Evolutionary conservation across 2,888 invertebrate genomes (phyloP).

Genomic region (Polydrusus pterygomalis): DNA sequence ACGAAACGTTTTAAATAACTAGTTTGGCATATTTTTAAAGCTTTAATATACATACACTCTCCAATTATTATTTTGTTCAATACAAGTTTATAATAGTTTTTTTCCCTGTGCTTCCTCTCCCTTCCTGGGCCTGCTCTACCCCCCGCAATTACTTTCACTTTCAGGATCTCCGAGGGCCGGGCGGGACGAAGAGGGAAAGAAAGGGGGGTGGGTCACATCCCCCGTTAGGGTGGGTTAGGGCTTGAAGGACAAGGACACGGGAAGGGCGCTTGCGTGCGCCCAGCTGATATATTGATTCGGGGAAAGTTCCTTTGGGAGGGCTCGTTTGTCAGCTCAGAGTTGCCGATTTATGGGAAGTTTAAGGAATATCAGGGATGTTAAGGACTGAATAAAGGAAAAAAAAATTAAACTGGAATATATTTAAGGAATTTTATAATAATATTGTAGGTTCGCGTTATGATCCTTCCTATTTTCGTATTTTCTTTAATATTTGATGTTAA

Average conservation of each 20-base stretch:
- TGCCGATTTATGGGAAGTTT: neutral
- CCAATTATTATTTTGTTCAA: too few relatives aligned
- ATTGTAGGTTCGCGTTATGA: too few relatives aligned
- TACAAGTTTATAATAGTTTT: neutral
- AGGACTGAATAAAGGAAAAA: too few relatives aligned
- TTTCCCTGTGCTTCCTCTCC: neutral
- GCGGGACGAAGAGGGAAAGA: neutral
- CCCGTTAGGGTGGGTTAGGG: slow-evolving; percentile 53
- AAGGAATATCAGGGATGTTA: too few relatives aligned
- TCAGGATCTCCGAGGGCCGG: slow-evolving; percentile 11
- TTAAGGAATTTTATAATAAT: too few relatives aligned
- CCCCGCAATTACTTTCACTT: slow-evolving; percentile 43
- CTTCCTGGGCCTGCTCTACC: neutral
- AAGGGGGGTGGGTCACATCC: slow-evolving; percentile 29
- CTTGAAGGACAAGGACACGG: slow-evolving; percentile 55
- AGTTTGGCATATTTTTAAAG: too few relatives aligned
- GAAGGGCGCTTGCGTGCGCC: slow-evolving; percentile 48
- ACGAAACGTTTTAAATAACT: too few relatives aligned
- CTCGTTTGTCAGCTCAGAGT: slow-evolving; percentile 34
- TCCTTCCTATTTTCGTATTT: too few relatives aligned
- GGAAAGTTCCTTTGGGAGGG: slow-evolving; percentile 32
- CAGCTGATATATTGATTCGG: slow-evolving; percentile 55
- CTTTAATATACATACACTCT: too few relatives aligned
- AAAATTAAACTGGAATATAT: too few relatives aligned
- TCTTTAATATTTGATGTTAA: too few relatives aligned